Percentiles rank a stretch among this genome's conserved stretches.
Conservation (phyloP, 2,797 vertebrate genomes). For the Gila robusta region DNA sequence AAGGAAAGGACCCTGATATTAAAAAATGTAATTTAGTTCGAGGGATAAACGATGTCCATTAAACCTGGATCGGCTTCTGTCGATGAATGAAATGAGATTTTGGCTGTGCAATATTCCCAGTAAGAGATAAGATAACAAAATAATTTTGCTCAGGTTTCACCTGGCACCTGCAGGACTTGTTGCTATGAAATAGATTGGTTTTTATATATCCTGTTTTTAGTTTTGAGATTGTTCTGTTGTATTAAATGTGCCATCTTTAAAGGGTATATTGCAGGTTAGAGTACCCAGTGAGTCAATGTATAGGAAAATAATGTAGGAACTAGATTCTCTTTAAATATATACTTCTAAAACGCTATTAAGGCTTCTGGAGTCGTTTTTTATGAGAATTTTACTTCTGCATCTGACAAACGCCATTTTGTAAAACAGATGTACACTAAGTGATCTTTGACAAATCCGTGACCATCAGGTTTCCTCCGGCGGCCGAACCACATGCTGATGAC, state of each 20-base stretch:
- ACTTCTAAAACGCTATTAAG: too few relatives aligned
- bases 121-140: constrained; percentile 20
- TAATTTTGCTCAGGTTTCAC: constrained; percentile 19
- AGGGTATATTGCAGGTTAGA: too few relatives aligned
- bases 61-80: constrained; percentile 15
- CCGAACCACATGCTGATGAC: too few relatives aligned
- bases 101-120: constrained; percentile 25
- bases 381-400: too few relatives aligned
- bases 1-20: neutral
- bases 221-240: neutral
- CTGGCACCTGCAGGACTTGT: constrained; percentile 9
- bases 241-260: neutral
- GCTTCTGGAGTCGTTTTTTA: too few relatives aligned
- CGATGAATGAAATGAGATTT: constrained; percentile 31
- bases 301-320: too few relatives aligned
- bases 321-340: too few relatives aligned
- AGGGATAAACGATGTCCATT: constrained; percentile 25
- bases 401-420: too few relatives aligned
- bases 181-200: neutral
- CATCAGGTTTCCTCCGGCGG: too few relatives aligned
- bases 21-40: neutral
- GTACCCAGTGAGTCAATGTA: too few relatives aligned
- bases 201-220: neutral
- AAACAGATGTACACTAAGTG: too few relatives aligned
- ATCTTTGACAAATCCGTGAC: too few relatives aligned